These are phyloP conservation scores for Seira ritae DNA, from an alignment of 2,888 invertebrate genomes.

Conservation along the genomic window DNA sequence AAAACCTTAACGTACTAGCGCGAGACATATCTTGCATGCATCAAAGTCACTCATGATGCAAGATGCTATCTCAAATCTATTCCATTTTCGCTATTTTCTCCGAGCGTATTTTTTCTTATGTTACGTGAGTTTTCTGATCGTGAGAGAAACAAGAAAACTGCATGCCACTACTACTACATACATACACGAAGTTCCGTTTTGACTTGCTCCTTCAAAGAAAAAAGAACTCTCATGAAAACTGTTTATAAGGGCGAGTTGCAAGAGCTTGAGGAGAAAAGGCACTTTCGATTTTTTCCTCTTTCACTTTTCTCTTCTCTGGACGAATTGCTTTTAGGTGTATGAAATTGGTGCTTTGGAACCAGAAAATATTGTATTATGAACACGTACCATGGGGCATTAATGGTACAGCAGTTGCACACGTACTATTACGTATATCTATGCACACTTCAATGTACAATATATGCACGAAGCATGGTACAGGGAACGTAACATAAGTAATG, in stretches of 20 bases:
- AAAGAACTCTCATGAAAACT: slow-evolving; percentile 27
- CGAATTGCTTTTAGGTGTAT: slow-evolving; percentile 42
- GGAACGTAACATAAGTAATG: background rate
- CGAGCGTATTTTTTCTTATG: background rate
- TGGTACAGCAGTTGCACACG: slow-evolving; percentile 11
- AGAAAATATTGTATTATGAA: slow-evolving; percentile 32
- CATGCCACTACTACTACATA: background rate
- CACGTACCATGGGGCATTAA: slow-evolving; percentile 19
- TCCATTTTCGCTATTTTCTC: background rate
- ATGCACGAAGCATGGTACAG: background rate
- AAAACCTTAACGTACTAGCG: background rate
- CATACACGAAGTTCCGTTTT: slow-evolving; percentile 8
- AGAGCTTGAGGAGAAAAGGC: slow-evolving; percentile 2
- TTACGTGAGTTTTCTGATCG: slow-evolving; percentile 6
- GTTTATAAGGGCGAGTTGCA: slow-evolving; percentile 19
- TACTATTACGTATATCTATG: background rate
- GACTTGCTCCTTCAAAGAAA: background rate
- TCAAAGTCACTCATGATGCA: background rate
- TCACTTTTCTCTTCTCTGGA: slow-evolving; percentile 15
- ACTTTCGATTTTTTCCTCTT: background rate
- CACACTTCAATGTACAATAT: slow-evolving; percentile 6
- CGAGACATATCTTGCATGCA: background rate
- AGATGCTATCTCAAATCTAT: slow-evolving; percentile 4
- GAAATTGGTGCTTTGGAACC: slow-evolving; percentile 38
- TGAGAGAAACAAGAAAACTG: background rate